phyloP scores from a whole-genome alignment of 1,140 invertebrate genomes.

The Sesamia nonagrioides region DNA sequence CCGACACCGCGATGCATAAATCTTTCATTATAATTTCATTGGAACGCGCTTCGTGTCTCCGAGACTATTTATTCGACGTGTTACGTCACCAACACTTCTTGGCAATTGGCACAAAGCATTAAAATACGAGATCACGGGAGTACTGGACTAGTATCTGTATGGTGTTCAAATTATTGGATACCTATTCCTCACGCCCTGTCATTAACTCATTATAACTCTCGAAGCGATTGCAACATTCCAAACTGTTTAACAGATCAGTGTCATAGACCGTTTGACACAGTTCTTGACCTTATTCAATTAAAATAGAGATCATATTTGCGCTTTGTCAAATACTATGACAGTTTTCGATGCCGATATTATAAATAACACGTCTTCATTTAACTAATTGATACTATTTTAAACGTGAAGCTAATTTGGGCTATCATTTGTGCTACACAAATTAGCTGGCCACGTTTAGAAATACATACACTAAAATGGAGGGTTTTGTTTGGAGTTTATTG shows the following conservation, averaged over 20 bases:
- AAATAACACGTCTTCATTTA: slow-evolving; percentile 23
- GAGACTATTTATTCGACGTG: slow-evolving; percentile 42
- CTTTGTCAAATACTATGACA: background rate
- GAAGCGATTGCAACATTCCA: slow-evolving; percentile 17
- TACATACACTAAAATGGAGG: slow-evolving; percentile 7
- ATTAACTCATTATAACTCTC: slow-evolving; percentile 8
- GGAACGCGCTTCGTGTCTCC: slow-evolving; percentile 48
- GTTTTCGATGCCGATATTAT: slow-evolving; percentile 21
- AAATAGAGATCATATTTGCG: slow-evolving; percentile 45
- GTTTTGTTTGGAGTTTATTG: background rate
- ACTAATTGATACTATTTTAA: slow-evolving; percentile 45
- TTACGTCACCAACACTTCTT: slow-evolving; percentile 43
- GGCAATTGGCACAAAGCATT: slow-evolving; percentile 46
- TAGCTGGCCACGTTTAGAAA: slow-evolving; percentile 34
- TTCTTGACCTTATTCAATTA: slow-evolving; percentile 38
- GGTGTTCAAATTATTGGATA: slow-evolving; percentile 36
- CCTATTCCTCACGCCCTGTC: slow-evolving; percentile 9
- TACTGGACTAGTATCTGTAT: slow-evolving; percentile 45
- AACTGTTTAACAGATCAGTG: slow-evolving; percentile 25
- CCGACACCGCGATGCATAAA: slow-evolving; percentile 48
- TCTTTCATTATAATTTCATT: slow-evolving; percentile 43
- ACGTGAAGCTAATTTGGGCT: slow-evolving; percentile 32
- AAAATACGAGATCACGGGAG: slow-evolving; percentile 48
- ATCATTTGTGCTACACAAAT: slow-evolving; percentile 31
- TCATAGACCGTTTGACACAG: slow-evolving; percentile 20